Evolutionary conservation across 2,888 invertebrate genomes (phyloP), one percentile per base, ranked within the genome.

Genomic region (Cataglyphis altisquamis): DNA sequence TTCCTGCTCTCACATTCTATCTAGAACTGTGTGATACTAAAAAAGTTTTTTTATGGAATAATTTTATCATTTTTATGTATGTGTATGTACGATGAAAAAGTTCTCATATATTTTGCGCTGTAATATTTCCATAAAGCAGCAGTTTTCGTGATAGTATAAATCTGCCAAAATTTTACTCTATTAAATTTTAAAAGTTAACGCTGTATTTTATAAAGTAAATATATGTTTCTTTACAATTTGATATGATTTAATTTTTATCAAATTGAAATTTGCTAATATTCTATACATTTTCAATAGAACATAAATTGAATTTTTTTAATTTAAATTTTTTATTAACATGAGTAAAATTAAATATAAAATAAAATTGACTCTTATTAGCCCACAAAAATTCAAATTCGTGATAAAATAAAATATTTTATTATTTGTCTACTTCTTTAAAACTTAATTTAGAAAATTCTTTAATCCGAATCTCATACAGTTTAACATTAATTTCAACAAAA

Each of bases 1-100:
- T 66, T 8, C 12, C 9, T 29, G 39, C 41, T 60, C 57, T 41
- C 18, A 32, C 41, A n/a, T 66, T 77, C 66, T 39, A 66, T 68
- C 41, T 29, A 12, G 36, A 29, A 73, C 55, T 62, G 39, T 73
- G 39, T 72, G 48, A 52, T 15, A 45, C 18, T 41, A 32, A 64
- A 41, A 64, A 74, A 57, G 29, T 63, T 66, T 74, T 82, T 45
- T 57, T 55, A 57, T 36, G 32, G 25, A 57, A 57, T 66, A 73
- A 57, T 64, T 57, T 45, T 75, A 64, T 57, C 29, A 64, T 55
- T 64, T 64, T 75, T 66, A 75, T 57, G 21, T 29, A n/a, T 45
- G 5, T 18, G 1, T 25, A 32, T 18, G 48, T 6, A 45, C 45
- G 36, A n/a, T 55, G 41, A 21, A 74, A 29, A 67, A 21, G 39